These are phyloP conservation scores for Rosalia funebris DNA, from an alignment of 2,888 invertebrate species.

Conservation along the genomic window DNA sequence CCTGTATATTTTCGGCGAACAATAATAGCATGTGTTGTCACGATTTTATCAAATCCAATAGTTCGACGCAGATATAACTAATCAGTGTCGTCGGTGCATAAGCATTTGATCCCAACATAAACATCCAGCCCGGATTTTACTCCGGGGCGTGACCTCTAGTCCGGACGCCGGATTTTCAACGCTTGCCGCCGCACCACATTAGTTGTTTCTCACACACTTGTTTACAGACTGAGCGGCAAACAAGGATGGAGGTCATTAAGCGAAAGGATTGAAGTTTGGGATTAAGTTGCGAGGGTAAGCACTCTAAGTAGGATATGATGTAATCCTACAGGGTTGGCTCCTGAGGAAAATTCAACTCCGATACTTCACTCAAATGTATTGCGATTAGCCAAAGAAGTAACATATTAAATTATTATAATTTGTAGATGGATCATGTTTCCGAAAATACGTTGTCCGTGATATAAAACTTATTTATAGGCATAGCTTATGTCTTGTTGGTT, in stretches of 20 bases:
- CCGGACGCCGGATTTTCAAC: slow-evolving; percentile 15
- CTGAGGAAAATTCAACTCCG: neutral
- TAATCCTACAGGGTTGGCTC: neutral
- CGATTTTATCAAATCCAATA: neutral
- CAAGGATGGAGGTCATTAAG: neutral
- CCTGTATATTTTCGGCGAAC: neutral
- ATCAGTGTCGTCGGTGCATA: slow-evolving; percentile 14
- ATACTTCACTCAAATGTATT: neutral
- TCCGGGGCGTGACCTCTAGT: slow-evolving; percentile 19
- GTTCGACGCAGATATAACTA: neutral
- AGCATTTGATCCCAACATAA: slow-evolving; percentile 19
- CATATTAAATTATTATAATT: neutral
- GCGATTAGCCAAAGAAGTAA: neutral
- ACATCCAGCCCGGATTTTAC: slow-evolving; percentile 14
- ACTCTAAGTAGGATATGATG: neutral
- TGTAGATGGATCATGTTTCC: neutral
- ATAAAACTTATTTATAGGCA: neutral
- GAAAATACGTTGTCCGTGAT: neutral
- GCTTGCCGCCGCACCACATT: neutral
- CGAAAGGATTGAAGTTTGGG: slow-evolving; percentile 1
- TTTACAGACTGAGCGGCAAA: slow-evolving; percentile 4
- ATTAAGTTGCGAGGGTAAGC: neutral
- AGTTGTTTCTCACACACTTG: neutral
- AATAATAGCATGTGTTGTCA: slow-evolving; percentile 4
- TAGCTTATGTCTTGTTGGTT: neutral